These are phyloP conservation scores for Athene noctua DNA, from an alignment of 2,113 vertebrate species.

Conservation along the genomic window DNA sequence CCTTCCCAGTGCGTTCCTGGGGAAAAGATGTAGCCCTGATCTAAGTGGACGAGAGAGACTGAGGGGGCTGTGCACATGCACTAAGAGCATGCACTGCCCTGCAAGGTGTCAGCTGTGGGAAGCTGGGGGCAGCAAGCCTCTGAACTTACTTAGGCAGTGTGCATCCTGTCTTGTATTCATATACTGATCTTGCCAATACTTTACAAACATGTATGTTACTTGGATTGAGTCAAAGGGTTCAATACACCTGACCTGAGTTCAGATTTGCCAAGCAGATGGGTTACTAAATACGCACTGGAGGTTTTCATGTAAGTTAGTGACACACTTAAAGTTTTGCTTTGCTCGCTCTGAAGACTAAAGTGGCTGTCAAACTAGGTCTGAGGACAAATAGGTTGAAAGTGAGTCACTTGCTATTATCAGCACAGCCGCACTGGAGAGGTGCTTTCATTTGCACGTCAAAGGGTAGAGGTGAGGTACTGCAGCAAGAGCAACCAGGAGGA, in stretches of 20 bases:
- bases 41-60: background rate
- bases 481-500: background rate
- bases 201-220: background rate
- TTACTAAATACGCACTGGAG: background rate
- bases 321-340: slow-evolving; percentile 16
- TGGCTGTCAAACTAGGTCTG: slow-evolving; percentile 44
- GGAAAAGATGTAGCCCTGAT: background rate
- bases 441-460: background rate
- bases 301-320: background rate
- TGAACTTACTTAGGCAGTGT: background rate
- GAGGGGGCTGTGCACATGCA: background rate
- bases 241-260: background rate
- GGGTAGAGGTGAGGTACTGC: background rate
- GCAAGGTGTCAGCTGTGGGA: background rate
- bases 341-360: background rate
- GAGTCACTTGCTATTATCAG: slow-evolving; percentile 26
- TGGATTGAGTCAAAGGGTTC: background rate
- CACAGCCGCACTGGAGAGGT: background rate
- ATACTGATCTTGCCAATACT: background rate
- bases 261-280: background rate
- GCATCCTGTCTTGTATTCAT: background rate
- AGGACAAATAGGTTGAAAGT: slow-evolving; percentile 2
- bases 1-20: background rate
- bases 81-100: background rate
- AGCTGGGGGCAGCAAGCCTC: background rate